A percentile compares a stretch with the other conserved stretches of the same genome.
phyloP scores from a whole-genome alignment of 2,113 vertebrate genomes.

The Centropus bengalensis region DNA sequence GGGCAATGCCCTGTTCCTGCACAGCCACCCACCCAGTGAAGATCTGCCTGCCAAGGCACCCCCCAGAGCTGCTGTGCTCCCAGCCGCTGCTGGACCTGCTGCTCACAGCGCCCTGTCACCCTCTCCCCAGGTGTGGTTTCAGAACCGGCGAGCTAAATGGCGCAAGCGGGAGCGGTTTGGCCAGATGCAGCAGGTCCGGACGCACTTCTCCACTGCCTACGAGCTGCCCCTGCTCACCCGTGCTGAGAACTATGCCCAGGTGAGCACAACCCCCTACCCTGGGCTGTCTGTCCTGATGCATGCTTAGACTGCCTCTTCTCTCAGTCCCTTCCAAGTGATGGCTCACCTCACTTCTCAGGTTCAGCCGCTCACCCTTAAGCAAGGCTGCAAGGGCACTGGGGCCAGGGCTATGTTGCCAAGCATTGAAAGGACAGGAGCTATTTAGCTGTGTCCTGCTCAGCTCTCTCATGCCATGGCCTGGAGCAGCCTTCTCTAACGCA shows the following conservation, averaged over 20 bases:
- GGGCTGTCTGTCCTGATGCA: neutral
- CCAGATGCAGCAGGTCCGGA: conserved; percentile 99
- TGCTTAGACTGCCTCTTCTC: neutral
- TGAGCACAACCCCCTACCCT: conserved; percentile 10
- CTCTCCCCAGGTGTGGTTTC: conserved; percentile 93
- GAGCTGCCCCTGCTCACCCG: conserved; percentile 94
- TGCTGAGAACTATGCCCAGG: conserved; percentile 97
- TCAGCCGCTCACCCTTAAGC: neutral
- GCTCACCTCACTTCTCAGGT: rapidly evolving
- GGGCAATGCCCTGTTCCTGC: neutral
- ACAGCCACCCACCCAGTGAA: rapidly evolving
- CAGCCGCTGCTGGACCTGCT: rapidly evolving
- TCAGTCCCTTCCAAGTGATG: rapidly evolving
- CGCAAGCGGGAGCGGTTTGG: conserved; percentile 96
- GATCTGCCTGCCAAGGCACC: neutral
- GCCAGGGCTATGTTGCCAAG: neutral
- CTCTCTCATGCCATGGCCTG: neutral
- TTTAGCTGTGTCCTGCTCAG: neutral
- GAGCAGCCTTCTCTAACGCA: neutral
- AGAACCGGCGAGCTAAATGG: conserved; percentile 97
- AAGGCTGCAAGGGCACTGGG: rapidly evolving
- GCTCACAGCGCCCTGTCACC: neutral
- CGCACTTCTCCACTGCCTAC: conserved; percentile 94
- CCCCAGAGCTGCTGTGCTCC: neutral
- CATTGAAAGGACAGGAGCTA: neutral